A percentile compares a stretch with the other conserved stretches of the same genome.
Conservation (phyloP, 2,888 invertebrate species). For the Camponotus fellah region DNA sequence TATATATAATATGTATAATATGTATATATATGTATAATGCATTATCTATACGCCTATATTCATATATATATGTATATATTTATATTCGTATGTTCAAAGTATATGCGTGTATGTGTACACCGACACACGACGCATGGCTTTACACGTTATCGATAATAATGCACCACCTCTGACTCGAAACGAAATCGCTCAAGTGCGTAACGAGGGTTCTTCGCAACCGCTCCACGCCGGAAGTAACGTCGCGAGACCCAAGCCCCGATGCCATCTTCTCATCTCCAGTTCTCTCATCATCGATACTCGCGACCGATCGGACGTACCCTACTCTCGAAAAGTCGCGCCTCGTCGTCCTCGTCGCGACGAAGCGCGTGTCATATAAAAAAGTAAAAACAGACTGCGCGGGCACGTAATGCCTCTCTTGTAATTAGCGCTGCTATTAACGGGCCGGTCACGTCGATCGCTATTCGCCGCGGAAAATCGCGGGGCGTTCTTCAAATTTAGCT, state of each 20-base stretch:
- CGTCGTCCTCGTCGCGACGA: constrained; percentile 46
- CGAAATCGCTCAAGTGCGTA: constrained; percentile 57
- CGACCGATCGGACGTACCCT: constrained; percentile 20
- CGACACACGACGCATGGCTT: constrained; percentile 38
- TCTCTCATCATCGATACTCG: background rate
- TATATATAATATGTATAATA: constrained; percentile 75
- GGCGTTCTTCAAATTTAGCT: background rate
- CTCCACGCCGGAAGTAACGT: constrained; percentile 56
- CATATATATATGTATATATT: constrained; percentile 69
- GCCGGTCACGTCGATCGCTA: constrained; percentile 1
- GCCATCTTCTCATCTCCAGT: background rate
- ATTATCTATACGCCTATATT: constrained; percentile 69
- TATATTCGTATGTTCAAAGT: constrained; percentile 67
- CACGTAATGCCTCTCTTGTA: background rate
- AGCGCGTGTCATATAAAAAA: constrained; percentile 52
- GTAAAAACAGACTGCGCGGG: constrained; percentile 52
- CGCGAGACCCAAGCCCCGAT: constrained; percentile 38
- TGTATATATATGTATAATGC: constrained; percentile 66
- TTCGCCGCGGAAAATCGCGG: constrained; percentile 26
- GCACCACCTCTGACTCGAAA: constrained; percentile 49
- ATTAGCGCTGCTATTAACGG: constrained; percentile 27
- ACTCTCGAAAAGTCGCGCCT: background rate
- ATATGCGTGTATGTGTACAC: constrained; percentile 59
- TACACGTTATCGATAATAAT: constrained; percentile 50
- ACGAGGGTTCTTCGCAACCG: constrained; percentile 46